Conservation (phyloP, 2,888 invertebrate species). For the Lochmaea capreae region DNA sequence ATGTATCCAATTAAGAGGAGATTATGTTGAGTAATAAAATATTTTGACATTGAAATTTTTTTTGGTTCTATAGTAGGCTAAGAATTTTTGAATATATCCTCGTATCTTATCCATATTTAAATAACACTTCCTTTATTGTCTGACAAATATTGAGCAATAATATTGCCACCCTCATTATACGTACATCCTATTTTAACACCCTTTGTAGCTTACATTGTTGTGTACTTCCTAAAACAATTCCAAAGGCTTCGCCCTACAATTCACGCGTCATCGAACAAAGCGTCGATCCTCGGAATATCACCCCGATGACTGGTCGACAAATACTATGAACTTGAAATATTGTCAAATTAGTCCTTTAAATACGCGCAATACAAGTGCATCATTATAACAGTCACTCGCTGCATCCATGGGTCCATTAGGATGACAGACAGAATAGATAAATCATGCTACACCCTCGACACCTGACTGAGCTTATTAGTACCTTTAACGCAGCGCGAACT, state of each 20-base stretch:
- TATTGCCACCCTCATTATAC: not conserved
- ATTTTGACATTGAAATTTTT: too few species aligned
- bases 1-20: too few species aligned
- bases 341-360: not conserved
- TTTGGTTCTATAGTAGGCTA: too few species aligned
- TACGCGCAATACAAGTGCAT: not conserved
- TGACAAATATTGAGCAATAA: not conserved
- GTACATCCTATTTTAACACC: constrained; percentile 6
- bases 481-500: not conserved
- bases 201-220: not conserved
- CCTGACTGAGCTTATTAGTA: not conserved
- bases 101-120: too few species aligned
- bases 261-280: not conserved
- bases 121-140: not conserved
- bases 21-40: too few species aligned
- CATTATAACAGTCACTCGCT: not conserved
- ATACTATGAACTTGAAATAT: not conserved
- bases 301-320: not conserved
- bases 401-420: not conserved
- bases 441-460: not conserved
- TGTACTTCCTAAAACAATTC: constrained; percentile 7
- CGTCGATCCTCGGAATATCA: not conserved
- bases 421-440: not conserved
- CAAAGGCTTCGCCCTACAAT: not conserved
- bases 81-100: too few species aligned